Evolutionary conservation across 1,140 invertebrate genomes (phyloP).

Genomic region (Vanessa tameamea): DNA sequence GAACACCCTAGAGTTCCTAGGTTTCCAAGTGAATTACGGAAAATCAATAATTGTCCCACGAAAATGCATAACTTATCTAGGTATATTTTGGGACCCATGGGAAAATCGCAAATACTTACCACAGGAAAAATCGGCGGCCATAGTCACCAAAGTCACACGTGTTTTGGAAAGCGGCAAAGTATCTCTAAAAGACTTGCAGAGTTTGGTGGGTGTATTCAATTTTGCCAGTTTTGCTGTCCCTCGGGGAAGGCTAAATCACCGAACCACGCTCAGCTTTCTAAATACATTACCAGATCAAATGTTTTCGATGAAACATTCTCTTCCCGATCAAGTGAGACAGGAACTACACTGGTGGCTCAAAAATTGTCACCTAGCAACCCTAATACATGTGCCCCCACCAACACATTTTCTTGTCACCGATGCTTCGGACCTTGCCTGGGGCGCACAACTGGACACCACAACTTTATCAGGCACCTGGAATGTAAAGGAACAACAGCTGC

Average conservation of each 20-base stretch:
- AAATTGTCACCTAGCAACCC: conserved; percentile 24
- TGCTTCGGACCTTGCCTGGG: conserved; percentile 54
- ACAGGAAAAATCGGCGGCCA: neutral
- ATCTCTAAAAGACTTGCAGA: conserved; percentile 44
- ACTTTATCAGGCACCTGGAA: conserved; percentile 40
- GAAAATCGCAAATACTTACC: conserved; percentile 15
- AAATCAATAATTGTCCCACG: conserved; percentile 29
- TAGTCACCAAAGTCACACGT: neutral
- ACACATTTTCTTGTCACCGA: conserved; percentile 49
- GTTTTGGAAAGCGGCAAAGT: conserved; percentile 12
- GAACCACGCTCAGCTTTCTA: conserved; percentile 3
- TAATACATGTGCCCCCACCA: conserved; percentile 21
- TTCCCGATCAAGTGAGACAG: neutral
- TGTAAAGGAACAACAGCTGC: conserved; percentile 36
- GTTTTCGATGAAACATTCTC: neutral
- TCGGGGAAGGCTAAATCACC: conserved; percentile 64
- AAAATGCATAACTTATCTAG: conserved; percentile 22
- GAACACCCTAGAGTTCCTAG: neutral
- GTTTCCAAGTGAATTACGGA: conserved; percentile 13
- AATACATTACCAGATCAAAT: conserved; percentile 12
- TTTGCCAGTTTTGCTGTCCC: conserved; percentile 81
- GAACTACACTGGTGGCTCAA: conserved; percentile 33
- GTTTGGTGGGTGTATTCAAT: conserved; percentile 51
- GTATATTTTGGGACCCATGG: conserved; percentile 47
- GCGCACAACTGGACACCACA: conserved; percentile 45